Conservation (phyloP, 1,140 invertebrate species). For the Ostrea denselamellosa region DNA sequence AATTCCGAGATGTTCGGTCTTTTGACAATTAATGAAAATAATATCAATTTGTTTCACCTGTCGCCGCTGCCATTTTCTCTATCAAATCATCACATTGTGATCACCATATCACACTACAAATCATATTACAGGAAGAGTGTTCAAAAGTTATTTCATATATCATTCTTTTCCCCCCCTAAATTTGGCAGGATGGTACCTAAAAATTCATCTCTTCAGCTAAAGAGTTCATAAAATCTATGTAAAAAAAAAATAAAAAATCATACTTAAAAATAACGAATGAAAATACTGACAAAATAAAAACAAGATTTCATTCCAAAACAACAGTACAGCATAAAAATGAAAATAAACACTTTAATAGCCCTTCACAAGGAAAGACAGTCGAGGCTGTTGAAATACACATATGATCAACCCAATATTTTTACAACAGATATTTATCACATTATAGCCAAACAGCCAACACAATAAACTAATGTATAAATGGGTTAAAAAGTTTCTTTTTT, state of each 20-base stretch:
- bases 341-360: conserved; percentile 36
- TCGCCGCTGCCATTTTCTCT: conserved; percentile 11
- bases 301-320: conserved; percentile 22
- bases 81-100: not conserved
- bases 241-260: conserved; percentile 13
- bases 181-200: conserved; percentile 29
- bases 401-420: conserved; percentile 17
- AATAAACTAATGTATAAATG: not conserved
- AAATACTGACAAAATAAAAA: conserved; percentile 29
- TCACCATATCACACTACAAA: conserved; percentile 2
- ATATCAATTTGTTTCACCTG: conserved; percentile 9
- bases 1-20: not conserved
- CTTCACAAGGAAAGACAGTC: conserved; percentile 31
- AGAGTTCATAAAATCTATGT: conserved; percentile 26
- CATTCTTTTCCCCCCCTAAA: not conserved
- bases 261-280: conserved; percentile 33
- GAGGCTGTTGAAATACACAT: not conserved
- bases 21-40: conserved; percentile 1
- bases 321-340: not conserved
- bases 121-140: not conserved
- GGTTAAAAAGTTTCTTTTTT: conserved; percentile 16
- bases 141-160: not conserved
- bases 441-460: conserved; percentile 3
- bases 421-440: conserved; percentile 36
- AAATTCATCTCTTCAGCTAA: conserved; percentile 9